Conservation (phyloP, 2,797 vertebrate genomes). For the Crenuchus spilurus region DNA sequence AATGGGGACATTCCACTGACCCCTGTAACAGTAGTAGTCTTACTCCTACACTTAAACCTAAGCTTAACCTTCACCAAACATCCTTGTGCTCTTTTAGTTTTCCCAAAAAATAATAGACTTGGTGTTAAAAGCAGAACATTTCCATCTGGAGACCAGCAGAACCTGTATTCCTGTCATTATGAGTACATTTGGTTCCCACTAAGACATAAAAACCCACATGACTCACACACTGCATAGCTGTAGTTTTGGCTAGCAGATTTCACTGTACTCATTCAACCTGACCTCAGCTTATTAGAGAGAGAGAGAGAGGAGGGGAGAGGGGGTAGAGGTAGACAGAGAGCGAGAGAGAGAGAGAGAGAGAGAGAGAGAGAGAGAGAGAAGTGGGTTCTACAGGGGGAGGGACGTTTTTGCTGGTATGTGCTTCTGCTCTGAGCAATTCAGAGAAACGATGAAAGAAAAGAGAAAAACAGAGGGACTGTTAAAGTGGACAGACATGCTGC, state of each 20-base stretch:
- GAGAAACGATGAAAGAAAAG: conserved; percentile 54
- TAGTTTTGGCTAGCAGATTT: conserved; percentile 10
- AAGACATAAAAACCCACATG: too few species aligned
- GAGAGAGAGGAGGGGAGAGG: not conserved
- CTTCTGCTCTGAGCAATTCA: conserved; percentile 58
- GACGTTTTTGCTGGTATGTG: conserved; percentile 75
- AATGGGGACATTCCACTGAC: too few species aligned
- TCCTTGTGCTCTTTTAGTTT: too few species aligned
- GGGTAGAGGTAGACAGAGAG: not conserved
- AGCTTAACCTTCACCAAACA: too few species aligned
- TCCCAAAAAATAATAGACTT: too few species aligned
- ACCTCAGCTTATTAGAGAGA: conserved; percentile 33
- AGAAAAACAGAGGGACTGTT: conserved; percentile 72
- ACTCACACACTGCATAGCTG: conserved; percentile 6
- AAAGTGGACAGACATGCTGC: conserved; percentile 70
- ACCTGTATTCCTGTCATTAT: too few species aligned
- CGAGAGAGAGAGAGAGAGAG: not conserved
- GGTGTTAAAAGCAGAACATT: too few species aligned
- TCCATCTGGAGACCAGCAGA: too few species aligned
- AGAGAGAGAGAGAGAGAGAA: conserved; percentile 24
- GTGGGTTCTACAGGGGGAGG: conserved; percentile 54
- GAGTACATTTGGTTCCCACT: too few species aligned
- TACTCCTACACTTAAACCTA: too few species aligned
- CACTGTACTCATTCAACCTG: conserved; percentile 52
- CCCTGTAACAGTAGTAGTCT: too few species aligned